Base-by-base conservation (phyloP, 2,888 invertebrate genomes). In the Nysson spinosus region DNA sequence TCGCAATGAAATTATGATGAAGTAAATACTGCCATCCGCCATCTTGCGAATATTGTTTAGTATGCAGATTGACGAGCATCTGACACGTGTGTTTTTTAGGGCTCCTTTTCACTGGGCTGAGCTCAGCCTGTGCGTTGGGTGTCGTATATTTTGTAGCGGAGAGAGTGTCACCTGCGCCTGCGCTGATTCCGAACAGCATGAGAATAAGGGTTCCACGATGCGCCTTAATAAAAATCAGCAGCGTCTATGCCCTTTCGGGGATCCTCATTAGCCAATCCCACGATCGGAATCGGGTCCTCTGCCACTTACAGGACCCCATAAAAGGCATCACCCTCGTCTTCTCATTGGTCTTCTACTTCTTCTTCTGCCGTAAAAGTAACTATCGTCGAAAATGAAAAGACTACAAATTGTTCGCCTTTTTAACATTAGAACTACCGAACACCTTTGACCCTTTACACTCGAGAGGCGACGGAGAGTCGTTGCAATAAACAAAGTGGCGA, bases 281-380 rank as follows among this genome's bases (percentile, higher is more conserved):
- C 64, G 90, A 90, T 74, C 85, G 88, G 57, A 88, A 89, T 69
- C 83, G 90, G 72, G 91, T 91, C 3, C 85, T 90, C 46, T 91
- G 91, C 68, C 91, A 91, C 79, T 84, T 91, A 32, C 91, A 91
- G 77, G 91, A 91, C 82, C 91, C 91, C 0, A 88, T 91, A 32
- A 90, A 91, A 78, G 91, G 90, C 46, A 87, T 90, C 35, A 87
- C 89, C 3, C 80, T 91, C 46, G 89, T 90, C 6, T 90, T 90
- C 76, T 89, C 91, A 0, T 83, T 91, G 44, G 87, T 90, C 9
- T 90, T 89, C 80, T 91, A 91, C 78, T 91, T 91, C 85, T 90
- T 90, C 82, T 90, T 90, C 78, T 90, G 90, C 75, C 88, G 89
- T 72, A 90, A 90, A 85, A 88, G 90, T 91, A 85, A 89, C 24